Percentiles rank a stretch among this genome's conserved stretches.
Conservation (phyloP, 1,140 invertebrate genomes). For the Drosophila arizonae region DNA sequence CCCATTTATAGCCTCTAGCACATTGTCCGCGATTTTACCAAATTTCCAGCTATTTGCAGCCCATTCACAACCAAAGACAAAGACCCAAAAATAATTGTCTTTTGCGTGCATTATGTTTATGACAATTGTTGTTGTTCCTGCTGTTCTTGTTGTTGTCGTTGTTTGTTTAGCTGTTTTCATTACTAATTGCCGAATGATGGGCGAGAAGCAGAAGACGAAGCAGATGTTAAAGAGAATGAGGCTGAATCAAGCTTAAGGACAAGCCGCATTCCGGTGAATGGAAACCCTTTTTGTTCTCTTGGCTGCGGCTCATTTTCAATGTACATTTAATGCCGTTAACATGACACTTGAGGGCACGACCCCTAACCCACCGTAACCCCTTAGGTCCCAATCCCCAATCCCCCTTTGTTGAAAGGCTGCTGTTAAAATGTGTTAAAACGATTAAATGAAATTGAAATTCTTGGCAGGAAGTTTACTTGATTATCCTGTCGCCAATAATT, state of each 20-base stretch:
- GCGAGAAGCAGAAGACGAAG: neutral
- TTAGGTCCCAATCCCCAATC: neutral
- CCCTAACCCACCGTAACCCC: neutral
- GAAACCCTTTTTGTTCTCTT: constrained; percentile 53
- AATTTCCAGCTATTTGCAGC: neutral
- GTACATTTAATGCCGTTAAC: constrained; percentile 69
- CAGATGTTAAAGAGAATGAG: neutral
- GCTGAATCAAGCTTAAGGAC: constrained; percentile 5
- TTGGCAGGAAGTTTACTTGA: constrained; percentile 80
- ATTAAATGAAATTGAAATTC: constrained; percentile 81
- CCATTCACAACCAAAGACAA: constrained; percentile 47
- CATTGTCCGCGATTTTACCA: neutral
- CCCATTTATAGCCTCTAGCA: neutral
- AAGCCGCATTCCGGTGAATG: constrained; percentile 2
- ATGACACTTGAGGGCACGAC: constrained; percentile 73
- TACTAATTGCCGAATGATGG: constrained; percentile 71
- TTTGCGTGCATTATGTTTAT: constrained; percentile 70
- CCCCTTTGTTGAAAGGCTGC: constrained; percentile 16
- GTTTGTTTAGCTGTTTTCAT: constrained; percentile 43
- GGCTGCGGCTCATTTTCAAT: constrained; percentile 20
- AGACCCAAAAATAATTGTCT: constrained; percentile 76
- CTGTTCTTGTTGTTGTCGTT: constrained; percentile 1
- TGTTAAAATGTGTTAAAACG: constrained; percentile 73
- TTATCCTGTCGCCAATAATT: constrained; percentile 81
- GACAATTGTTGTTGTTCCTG: constrained; percentile 63